Evolutionary conservation across 1,140 invertebrate species (phyloP).

Genomic region (Thaumatotibia leucotreta): DNA sequence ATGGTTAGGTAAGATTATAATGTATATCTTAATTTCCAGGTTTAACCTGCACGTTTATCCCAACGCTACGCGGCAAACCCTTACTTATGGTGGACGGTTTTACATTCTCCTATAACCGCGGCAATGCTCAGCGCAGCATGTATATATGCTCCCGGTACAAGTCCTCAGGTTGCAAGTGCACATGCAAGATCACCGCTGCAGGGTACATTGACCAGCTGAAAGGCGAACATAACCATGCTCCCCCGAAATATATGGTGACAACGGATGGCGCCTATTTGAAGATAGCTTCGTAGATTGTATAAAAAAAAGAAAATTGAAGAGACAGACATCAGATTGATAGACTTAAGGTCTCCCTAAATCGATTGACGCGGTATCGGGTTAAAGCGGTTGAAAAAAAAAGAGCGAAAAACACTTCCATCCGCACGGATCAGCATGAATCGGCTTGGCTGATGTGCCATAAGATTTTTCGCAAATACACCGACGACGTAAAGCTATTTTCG

Average conservation of each 20-base stretch:
- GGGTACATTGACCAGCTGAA: slow-evolving; percentile 28
- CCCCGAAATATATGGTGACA: background rate
- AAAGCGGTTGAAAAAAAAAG: too few species aligned
- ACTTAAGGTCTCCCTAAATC: too few species aligned
- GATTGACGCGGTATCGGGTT: too few species aligned
- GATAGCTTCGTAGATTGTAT: background rate
- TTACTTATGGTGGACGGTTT: slow-evolving; percentile 27
- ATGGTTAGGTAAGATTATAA: background rate
- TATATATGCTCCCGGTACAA: slow-evolving; percentile 43
- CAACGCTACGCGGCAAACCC: background rate
- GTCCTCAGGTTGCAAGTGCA: slow-evolving; percentile 20
- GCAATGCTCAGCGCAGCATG: background rate
- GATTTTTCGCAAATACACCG: too few species aligned
- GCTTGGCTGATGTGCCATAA: too few species aligned
- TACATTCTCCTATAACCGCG: slow-evolving; percentile 22
- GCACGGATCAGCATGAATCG: too few species aligned
- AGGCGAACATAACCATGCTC: background rate
- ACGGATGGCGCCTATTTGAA: background rate
- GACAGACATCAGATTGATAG: too few species aligned
- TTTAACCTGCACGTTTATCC: background rate
- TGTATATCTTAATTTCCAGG: background rate
- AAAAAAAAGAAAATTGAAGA: too few species aligned
- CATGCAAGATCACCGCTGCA: slow-evolving; percentile 27
- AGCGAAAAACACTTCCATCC: too few species aligned
- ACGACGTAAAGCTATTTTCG: too few species aligned